Percentiles rank a stretch among this genome's conserved stretches.
Conservation (phyloP, 2,113 vertebrate species). For the Phainopepla nitens region DNA sequence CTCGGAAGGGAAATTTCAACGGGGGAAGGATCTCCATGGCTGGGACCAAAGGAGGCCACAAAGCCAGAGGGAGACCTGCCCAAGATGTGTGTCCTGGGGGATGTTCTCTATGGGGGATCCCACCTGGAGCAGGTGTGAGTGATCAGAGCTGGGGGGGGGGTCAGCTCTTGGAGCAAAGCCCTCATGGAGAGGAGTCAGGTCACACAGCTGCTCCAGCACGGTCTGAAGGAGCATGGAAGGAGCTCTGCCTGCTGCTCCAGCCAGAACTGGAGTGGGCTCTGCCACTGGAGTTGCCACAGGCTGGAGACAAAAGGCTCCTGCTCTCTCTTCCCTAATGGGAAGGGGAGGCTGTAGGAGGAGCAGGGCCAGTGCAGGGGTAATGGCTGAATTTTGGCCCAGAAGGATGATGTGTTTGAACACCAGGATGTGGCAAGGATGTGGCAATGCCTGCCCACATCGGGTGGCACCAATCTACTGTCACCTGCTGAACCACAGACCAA, state of each 20-base stretch:
- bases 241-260: background rate
- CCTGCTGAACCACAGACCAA: background rate
- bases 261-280: background rate
- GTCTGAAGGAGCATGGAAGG: background rate
- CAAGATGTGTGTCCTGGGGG: background rate
- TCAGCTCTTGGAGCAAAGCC: background rate
- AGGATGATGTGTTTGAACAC: background rate
- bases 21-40: background rate
- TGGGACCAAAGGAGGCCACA: background rate
- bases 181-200: background rate
- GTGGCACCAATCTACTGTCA: background rate
- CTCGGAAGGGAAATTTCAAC: background rate
- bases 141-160: background rate
- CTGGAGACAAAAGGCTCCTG: background rate
- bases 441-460: background rate
- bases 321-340: background rate
- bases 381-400: fast-evolving
- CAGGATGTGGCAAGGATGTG: fast-evolving
- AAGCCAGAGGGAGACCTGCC: background rate
- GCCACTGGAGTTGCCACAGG: background rate
- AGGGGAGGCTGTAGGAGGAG: background rate
- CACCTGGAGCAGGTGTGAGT: background rate
- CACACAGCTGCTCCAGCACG: background rate
- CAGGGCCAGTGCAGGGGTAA: background rate
- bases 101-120: background rate